phyloP scores from a whole-genome alignment of 2,113 vertebrate species.

The Odocoileus hemionus region DNA sequence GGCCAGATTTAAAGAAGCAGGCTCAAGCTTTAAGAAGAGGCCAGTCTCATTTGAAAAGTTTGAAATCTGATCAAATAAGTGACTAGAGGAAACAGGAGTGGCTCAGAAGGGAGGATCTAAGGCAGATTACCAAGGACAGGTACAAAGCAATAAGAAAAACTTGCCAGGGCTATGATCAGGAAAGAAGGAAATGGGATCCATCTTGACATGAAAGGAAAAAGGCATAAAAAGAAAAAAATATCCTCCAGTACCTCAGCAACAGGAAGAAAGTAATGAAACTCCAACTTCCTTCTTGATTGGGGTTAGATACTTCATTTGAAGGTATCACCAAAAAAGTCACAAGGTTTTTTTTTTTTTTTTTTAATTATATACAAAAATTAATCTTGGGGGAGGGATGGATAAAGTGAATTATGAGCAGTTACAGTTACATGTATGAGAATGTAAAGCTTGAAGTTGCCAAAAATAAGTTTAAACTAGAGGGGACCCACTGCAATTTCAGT shows the following conservation, averaged over 20 bases:
- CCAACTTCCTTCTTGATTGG: neutral
- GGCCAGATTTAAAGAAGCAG: neutral
- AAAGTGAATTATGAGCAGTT: neutral
- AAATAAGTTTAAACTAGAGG: neutral
- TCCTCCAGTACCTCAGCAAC: neutral
- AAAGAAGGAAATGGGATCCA: constrained; percentile 38
- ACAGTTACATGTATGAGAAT: neutral
- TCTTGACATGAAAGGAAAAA: constrained; percentile 28
- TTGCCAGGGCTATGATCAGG: neutral
- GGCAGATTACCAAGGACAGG: constrained; percentile 29
- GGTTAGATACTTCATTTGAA: neutral
- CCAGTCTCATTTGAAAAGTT: neutral
- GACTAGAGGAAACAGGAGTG: neutral
- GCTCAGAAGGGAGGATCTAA: neutral
- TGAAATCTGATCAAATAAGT: constrained; percentile 33
- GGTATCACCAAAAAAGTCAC: neutral
- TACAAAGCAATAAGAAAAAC: constrained; percentile 40
- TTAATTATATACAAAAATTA: neutral
- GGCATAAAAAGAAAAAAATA: constrained; percentile 19
- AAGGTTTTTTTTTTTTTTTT: neutral
- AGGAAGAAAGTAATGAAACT: neutral
- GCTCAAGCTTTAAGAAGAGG: neutral
- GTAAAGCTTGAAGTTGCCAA: constrained; percentile 6
- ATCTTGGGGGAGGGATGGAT: neutral
- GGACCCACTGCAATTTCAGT: neutral